Evolutionary conservation across 2,113 vertebrate species (phyloP), one percentile per base, ranked within the genome.

Genomic region (Carettochelys insculpta): DNA sequence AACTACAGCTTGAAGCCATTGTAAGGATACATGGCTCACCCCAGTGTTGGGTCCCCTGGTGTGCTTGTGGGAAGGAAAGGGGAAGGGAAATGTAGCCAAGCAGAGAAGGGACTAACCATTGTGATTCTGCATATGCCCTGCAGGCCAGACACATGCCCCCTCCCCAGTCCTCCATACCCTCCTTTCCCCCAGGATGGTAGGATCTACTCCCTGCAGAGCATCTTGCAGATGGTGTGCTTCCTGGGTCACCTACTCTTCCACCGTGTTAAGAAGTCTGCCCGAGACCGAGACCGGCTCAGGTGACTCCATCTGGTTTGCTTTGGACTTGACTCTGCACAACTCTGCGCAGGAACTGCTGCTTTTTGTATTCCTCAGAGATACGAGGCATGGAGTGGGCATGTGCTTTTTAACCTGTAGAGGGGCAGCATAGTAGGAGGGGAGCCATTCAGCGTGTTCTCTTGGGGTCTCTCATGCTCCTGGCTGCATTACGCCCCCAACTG

Each of bases 131-230:
- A 85, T 95, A 68, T 43, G 61, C 73, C 86, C 73, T 81, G 77
- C 94, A 97, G 96, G 92, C 93, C 0, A 0, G 89, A 50, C 1
- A 1, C 1, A 3, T 78, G 79, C 43, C 25, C 81, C 61, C 58
- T 34, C 47, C 81, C 94, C 0, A 0, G 0, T 31, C 82, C 71
- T 58, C 89, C 48, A 0, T 29, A 92, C 8, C 93, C 96, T 47
- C 47, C 85, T 5, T 61, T 90, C 5, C 8, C 3, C 0, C 80
- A 51, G 84, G 50, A 80, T 1, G 94, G 93, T 89, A 96, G 96
- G 92, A 97, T 96, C 95, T 96, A 94, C 85, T 96, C 94, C 61
- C 1, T 89, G 84, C 92, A 93, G 92, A 97, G 96, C 82, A 75
- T 96, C 93, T 83, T 96, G 82, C 94, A 93, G 88, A 95, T 87